These are phyloP conservation scores for Volucella bombylans DNA, from an alignment of 2,888 invertebrate genomes.

Conservation along the genomic window DNA sequence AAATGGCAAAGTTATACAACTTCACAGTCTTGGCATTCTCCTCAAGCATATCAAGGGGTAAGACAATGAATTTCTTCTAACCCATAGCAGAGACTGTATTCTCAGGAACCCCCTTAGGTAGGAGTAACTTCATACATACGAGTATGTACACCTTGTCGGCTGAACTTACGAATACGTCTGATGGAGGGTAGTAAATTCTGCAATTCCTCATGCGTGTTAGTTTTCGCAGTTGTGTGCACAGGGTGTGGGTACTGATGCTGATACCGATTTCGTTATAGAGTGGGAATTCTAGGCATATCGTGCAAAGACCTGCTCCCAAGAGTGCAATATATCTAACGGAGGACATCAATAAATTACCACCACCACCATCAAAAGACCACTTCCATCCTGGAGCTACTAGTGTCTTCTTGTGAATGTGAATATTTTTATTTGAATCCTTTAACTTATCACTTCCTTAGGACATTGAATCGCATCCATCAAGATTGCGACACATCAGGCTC, in stretches of 20 bases:
- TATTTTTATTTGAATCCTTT: conserved; percentile 69
- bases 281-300: background rate
- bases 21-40: conserved; percentile 14
- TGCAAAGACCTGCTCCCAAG: conserved; percentile 54
- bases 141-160: conserved; percentile 14
- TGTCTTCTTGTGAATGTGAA: conserved; percentile 61
- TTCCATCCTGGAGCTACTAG: conserved; percentile 18
- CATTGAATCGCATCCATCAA: conserved; percentile 69
- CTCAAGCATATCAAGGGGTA: conserved; percentile 55
- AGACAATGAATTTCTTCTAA: conserved; percentile 14
- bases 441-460: conserved; percentile 71
- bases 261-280: too few species aligned
- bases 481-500: conserved; percentile 70
- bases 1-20: conserved; percentile 27
- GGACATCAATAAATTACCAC: conserved; percentile 73
- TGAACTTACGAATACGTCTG: conserved; percentile 26
- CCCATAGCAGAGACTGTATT: background rate
- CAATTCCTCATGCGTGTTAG: conserved; percentile 73
- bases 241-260: conserved; percentile 14
- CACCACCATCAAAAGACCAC: conserved; percentile 20
- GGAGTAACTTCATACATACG: background rate
- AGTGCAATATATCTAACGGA: conserved; percentile 69
- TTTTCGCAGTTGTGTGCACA: conserved; percentile 49
- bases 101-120: too few species aligned
- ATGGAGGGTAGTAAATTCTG: conserved; percentile 70